phyloP scores from a whole-genome alignment of 2,113 vertebrate species.

The Equus quagga region DNA sequence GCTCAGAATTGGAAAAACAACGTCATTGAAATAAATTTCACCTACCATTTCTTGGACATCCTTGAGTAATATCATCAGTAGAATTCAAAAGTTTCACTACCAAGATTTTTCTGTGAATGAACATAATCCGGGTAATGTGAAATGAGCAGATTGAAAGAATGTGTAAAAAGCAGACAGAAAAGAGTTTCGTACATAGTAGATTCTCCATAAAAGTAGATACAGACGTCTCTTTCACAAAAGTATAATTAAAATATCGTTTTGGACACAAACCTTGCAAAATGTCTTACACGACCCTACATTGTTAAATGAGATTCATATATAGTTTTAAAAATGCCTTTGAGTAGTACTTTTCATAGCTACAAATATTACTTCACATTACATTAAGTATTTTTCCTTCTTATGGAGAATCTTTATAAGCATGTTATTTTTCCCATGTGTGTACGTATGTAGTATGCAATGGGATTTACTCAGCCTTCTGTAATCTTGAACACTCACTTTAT shows the following conservation, averaged over 20 bases:
- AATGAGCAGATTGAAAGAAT: background rate
- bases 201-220: background rate
- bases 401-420: background rate
- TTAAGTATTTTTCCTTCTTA: background rate
- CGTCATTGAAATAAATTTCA: background rate
- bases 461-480: background rate
- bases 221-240: background rate
- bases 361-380: background rate
- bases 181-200: background rate
- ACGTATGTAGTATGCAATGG: background rate
- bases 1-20: background rate
- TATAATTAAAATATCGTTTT: background rate
- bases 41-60: background rate
- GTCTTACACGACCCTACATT: background rate
- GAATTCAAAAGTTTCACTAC: background rate
- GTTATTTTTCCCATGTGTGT: background rate
- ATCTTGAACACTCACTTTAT: background rate
- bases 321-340: background rate
- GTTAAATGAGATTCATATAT: background rate
- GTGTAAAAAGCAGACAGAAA: background rate
- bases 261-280: background rate
- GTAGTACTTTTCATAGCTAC: background rate
- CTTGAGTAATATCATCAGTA: background rate
- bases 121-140: background rate
- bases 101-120: background rate